These are phyloP conservation scores for Rachycentron canadum DNA, from an alignment of 2,797 vertebrate genomes.

Conservation along the genomic window DNA sequence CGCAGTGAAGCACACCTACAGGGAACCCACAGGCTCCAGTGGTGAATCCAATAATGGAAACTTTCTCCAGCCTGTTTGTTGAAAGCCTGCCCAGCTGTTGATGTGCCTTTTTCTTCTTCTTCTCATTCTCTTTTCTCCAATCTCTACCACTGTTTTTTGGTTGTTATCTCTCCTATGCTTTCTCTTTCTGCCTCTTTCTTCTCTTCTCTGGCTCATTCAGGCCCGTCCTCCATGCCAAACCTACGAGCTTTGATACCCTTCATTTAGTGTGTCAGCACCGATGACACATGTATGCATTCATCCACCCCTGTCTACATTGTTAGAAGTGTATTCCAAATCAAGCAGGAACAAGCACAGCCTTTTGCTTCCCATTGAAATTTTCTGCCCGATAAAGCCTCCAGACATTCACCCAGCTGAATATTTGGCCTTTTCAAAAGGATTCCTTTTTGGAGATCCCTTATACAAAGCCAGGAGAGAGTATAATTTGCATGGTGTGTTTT, in stretches of 20 bases:
- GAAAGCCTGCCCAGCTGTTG: constrained; percentile 39
- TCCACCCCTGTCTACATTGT: constrained; percentile 59
- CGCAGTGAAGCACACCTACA: constrained; percentile 14
- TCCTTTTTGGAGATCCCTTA: constrained; percentile 54
- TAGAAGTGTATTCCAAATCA: constrained; percentile 66
- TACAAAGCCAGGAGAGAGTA: constrained; percentile 64
- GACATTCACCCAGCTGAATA: constrained; percentile 64
- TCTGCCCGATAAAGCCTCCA: constrained; percentile 74
- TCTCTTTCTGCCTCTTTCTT: constrained; percentile 39
- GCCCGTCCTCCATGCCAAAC: constrained; percentile 57
- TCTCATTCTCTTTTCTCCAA: constrained; percentile 16
- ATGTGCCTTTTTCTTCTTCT: constrained; percentile 14
- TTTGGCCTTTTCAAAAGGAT: constrained; percentile 69
- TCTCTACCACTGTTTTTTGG: constrained; percentile 7
- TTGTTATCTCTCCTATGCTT: constrained; percentile 22
- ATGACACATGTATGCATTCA: constrained; percentile 77
- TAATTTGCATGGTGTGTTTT: constrained; percentile 63
- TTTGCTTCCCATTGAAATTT: constrained; percentile 62
- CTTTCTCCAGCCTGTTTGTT: constrained; percentile 28
- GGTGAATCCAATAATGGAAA: background rate
- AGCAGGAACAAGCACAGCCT: constrained; percentile 76
- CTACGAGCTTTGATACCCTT: constrained; percentile 78
- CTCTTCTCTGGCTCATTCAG: constrained; percentile 26
- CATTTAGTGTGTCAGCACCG: constrained; percentile 77
- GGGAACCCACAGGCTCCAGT: background rate